Evolutionary conservation across 1,140 invertebrate genomes (phyloP).

Genomic region (Eulimnadia texana): DNA sequence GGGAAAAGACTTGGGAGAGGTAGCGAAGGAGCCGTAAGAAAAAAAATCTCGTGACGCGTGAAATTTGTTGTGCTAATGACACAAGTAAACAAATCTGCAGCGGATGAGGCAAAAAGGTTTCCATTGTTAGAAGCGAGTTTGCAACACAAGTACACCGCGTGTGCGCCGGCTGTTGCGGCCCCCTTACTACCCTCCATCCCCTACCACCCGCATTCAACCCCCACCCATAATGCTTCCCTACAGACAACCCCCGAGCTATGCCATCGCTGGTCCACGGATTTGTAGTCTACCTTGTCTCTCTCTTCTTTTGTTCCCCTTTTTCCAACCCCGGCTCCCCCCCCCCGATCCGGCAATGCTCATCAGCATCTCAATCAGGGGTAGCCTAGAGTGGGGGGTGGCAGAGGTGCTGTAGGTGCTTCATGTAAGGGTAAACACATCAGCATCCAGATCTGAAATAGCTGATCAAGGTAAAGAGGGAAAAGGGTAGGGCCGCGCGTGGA

Average conservation of each 20-base stretch:
- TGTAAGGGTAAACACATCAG: not conserved
- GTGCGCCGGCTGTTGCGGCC: not conserved
- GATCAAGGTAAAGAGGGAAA: not conserved
- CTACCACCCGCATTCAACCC: not conserved
- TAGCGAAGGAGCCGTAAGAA: too few relatives aligned
- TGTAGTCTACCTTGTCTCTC: not conserved
- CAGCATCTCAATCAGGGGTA: conserved; percentile 10
- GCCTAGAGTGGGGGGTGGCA: not conserved
- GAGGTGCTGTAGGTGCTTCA: not conserved
- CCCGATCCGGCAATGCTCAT: not conserved
- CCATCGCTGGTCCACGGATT: too few relatives aligned
- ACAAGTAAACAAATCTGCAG: not conserved
- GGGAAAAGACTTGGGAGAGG: too few relatives aligned
- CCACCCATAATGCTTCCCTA: not conserved
- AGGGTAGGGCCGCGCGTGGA: too few relatives aligned
- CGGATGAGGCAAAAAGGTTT: not conserved
- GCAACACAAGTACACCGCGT: not conserved
- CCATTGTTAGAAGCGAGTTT: not conserved
- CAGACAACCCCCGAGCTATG: not conserved
- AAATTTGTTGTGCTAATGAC: not conserved
- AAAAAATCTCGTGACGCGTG: not conserved
- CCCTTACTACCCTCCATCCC: not conserved
- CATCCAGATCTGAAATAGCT: not conserved
- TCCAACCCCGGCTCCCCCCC: not conserved
- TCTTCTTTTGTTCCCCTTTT: not conserved